Evolutionary conservation across 2,888 invertebrate genomes (phyloP).

Genomic region (Mesorhabditis sp.): DNA sequence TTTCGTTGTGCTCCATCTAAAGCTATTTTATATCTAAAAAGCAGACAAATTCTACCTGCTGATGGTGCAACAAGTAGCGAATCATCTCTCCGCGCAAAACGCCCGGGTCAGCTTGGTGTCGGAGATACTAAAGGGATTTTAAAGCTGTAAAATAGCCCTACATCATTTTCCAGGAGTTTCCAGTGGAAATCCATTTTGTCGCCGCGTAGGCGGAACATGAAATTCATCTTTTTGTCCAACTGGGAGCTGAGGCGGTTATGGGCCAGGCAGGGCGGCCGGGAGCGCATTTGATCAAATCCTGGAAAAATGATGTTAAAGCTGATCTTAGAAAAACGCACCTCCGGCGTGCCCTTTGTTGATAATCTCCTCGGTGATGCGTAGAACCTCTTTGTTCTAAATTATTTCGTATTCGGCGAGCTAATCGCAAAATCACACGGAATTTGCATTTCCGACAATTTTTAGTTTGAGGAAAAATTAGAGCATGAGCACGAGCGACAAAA

Average conservation of each 20-base stretch:
- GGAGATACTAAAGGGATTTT: not conserved
- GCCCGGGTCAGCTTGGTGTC: not conserved
- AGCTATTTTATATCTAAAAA: not conserved
- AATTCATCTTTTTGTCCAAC: not conserved
- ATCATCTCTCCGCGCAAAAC: not conserved
- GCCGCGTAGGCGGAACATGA: not conserved
- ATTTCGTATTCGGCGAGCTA: no score
- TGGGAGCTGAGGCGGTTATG: not conserved
- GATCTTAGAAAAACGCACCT: constrained; percentile 1
- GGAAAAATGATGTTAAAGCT: not conserved
- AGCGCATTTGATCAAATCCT: not conserved
- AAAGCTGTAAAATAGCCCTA: not conserved
- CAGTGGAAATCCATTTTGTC: not conserved
- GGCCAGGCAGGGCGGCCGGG: constrained; percentile 1
- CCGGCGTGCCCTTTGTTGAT: not conserved
- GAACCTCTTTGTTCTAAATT: not conserved
- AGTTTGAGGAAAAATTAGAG: no score
- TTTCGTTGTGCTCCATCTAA: no score
- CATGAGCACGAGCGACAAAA: no score
- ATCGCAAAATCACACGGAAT: no score
- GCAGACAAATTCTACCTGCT: constrained; percentile 4
- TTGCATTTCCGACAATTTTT: no score
- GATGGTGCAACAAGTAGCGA: not conserved
- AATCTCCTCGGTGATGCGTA: not conserved
- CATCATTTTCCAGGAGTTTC: constrained; percentile 4